Evolutionary conservation across 2,888 invertebrate species (phyloP).

Genomic region (Lepas anatifera): DNA sequence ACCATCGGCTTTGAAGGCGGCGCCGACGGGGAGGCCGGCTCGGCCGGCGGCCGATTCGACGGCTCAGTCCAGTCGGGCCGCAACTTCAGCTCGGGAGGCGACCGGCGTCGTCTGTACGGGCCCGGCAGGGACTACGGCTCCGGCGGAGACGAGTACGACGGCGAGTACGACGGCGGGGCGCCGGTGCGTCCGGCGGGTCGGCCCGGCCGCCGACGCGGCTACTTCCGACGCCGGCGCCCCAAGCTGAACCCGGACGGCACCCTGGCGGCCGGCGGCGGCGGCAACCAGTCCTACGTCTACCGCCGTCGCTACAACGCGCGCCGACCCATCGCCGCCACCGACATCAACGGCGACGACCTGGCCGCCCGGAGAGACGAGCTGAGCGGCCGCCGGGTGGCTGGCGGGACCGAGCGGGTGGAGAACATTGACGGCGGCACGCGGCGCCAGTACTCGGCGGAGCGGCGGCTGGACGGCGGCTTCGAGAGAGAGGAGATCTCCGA

Average conservation of each 20-base stretch:
- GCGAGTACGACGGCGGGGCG: background rate
- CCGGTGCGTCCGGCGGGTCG: background rate
- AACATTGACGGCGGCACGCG: background rate
- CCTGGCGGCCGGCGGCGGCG: constrained; percentile 11
- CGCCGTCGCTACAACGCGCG: background rate
- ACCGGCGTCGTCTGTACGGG: too few species aligned
- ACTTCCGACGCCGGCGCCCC: constrained; percentile 2
- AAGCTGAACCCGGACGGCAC: too few species aligned
- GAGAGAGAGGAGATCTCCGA: background rate
- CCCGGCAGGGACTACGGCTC: background rate
- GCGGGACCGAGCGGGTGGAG: background rate
- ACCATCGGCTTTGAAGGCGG: background rate
- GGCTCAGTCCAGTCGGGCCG: background rate
- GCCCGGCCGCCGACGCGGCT: background rate
- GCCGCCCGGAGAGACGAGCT: background rate
- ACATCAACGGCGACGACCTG: background rate
- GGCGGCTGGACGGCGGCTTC: background rate
- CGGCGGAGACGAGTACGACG: background rate
- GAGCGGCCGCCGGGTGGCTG: background rate
- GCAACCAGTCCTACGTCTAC: background rate
- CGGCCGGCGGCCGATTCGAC: background rate
- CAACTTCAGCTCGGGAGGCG: too few species aligned
- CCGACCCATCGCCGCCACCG: background rate
- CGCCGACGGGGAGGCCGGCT: background rate
- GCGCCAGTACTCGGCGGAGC: background rate